phyloP scores from a whole-genome alignment of 2,797 vertebrate species.

The Dicrostonyx torquatus region DNA sequence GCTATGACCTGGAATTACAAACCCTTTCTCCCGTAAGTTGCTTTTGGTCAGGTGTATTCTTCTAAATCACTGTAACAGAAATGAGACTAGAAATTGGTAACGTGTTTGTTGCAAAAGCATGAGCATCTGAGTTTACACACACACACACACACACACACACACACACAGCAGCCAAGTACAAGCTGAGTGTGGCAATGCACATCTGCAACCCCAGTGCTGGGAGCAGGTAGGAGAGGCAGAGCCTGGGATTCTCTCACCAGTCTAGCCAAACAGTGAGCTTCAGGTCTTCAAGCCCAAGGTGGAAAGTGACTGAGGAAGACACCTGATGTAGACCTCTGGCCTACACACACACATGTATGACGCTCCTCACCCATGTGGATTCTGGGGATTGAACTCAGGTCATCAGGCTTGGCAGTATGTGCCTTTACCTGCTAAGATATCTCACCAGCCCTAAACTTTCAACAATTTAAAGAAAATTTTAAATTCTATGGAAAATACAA shows the following conservation, averaged over 20 bases:
- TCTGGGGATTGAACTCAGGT: background rate
- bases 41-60: background rate
- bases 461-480: slow-evolving; percentile 13
- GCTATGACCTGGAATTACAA: background rate
- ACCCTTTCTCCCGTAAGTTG: background rate
- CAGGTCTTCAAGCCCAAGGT: background rate
- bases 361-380: background rate
- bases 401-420: background rate
- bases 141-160: background rate
- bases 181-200: background rate
- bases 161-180: background rate
- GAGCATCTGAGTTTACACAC: background rate
- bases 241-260: background rate
- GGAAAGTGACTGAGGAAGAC: background rate
- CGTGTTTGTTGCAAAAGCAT: background rate
- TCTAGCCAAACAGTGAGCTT: background rate
- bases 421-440: background rate
- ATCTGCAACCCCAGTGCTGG: background rate
- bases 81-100: background rate
- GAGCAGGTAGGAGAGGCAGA: background rate
- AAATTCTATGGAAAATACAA: background rate
- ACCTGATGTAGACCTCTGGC: background rate
- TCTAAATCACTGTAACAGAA: background rate
- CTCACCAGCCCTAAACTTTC: background rate
- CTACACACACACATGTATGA: too few species aligned